Conservation (phyloP, 2,888 invertebrate species). For the Epinotia bilunana region DNA sequence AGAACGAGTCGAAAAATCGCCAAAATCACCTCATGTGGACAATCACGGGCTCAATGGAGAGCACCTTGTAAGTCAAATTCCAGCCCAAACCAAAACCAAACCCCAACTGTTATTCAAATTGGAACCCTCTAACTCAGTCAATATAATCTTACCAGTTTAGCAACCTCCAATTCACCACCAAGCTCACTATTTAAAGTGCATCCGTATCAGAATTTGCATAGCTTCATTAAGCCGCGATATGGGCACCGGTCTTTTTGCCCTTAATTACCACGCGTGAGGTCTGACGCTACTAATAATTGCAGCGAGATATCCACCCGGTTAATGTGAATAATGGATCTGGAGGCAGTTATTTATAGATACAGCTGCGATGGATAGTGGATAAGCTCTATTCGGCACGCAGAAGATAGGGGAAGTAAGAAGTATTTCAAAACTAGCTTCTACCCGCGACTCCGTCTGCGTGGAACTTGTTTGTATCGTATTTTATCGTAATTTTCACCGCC, state of each 20-base stretch:
- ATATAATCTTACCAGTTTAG: not conserved
- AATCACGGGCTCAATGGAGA: no score
- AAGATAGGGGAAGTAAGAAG: not conserved
- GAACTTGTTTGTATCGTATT: no score
- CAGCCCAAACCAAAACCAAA: no score
- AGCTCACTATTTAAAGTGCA: slow-evolving; percentile 9
- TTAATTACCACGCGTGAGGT: slow-evolving; percentile 71
- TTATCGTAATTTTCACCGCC: no score
- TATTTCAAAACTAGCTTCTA: no score
- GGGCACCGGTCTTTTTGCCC: slow-evolving; percentile 47
- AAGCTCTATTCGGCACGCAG: not conserved
- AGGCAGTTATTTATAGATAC: slow-evolving; percentile 41
- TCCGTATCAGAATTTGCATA: slow-evolving; percentile 63
- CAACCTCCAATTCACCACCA: not conserved
- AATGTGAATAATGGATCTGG: slow-evolving; percentile 47
- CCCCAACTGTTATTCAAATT: not conserved
- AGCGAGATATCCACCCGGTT: slow-evolving; percentile 50
- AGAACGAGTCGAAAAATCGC: no score
- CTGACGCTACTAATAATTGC: slow-evolving; percentile 72
- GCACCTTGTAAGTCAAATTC: no score
- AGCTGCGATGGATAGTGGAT: slow-evolving; percentile 25
- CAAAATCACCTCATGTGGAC: no score
- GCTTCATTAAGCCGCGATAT: slow-evolving; percentile 67
- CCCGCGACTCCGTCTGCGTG: no score
- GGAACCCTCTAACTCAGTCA: not conserved